Evolutionary conservation across 1,140 invertebrate species (phyloP), one percentile per base, ranked within the genome.

Genomic region (Holcopasites calliopsidis): DNA sequence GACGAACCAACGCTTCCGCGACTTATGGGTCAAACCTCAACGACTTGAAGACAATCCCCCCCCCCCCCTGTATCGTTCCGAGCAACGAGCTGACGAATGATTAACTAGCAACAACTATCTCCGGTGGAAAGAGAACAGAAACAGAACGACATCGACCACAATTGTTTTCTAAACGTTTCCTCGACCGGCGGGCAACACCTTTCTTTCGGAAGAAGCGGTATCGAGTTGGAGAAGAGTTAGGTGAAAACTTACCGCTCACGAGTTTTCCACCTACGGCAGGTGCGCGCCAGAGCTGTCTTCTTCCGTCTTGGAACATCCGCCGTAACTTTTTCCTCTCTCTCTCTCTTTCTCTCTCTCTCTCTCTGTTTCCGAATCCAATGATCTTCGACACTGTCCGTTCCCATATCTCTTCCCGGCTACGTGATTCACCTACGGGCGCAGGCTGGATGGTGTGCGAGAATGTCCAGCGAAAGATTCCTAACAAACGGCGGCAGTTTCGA

Each of bases 111-210:
- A n/a, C n/a, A n/a, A n/a, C n/a, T n/a, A n/a, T n/a, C n/a, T n/a
- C n/a, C n/a, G n/a, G n/a, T n/a, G n/a, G n/a, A n/a, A n/a, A n/a
- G n/a, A n/a, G n/a, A n/a, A n/a, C n/a, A n/a, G n/a, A n/a, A n/a
- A n/a, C n/a, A n/a, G n/a, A n/a, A n/a, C n/a, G n/a, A n/a, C n/a
- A n/a, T 64, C 44, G 49, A 57, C 38, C 58, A 35, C 42, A 57
- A 82, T 77, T 78, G 76, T 83, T 82, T 83, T 6, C 28, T 62
- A 65, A 82, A 77, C 38, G 68, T 70, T 76, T 44, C 10, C 44
- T 26, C 40, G 52, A 73, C 49, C 18, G 38, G 44, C 21, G 42
- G 13, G 3, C 33, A n/a, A 47, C 8, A 65, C 69, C 70, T 11
- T 54, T 47, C 68, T 49, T 23, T 52, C 11, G 60, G 11, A 57